phyloP scores from a whole-genome alignment of 2,888 invertebrate species.

The Coenonympha glycerion region DNA sequence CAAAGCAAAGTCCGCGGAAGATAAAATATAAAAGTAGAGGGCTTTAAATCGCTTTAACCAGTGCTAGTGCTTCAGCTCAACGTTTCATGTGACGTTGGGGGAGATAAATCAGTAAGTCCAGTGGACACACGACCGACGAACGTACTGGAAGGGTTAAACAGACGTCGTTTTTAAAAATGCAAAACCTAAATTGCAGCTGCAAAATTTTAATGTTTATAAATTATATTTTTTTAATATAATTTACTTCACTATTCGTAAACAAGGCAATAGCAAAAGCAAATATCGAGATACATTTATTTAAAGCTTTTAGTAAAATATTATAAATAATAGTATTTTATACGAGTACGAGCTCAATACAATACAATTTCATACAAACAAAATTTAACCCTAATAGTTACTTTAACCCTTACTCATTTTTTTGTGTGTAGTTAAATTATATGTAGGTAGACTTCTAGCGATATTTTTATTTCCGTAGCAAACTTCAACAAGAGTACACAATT shows the following conservation, averaged over 20 bases:
- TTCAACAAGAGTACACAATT: slow-evolving; percentile 25
- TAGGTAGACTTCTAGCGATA: neutral
- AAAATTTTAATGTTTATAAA: too few relatives aligned
- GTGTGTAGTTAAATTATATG: neutral
- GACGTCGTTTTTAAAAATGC: neutral
- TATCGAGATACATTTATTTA: too few relatives aligned
- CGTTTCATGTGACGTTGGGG: slow-evolving; percentile 13
- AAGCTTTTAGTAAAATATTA: too few relatives aligned
- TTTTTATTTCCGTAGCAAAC: slow-evolving; percentile 8
- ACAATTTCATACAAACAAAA: too few relatives aligned
- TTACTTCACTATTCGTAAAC: too few relatives aligned
- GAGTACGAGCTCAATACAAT: too few relatives aligned
- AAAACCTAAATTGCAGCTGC: neutral
- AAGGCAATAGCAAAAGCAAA: too few relatives aligned
- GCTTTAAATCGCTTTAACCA: slow-evolving; percentile 14
- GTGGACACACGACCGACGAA: neutral
- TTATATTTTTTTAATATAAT: too few relatives aligned
- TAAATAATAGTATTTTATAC: too few relatives aligned
- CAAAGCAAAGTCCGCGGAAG: slow-evolving; percentile 3
- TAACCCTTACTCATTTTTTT: too few relatives aligned
- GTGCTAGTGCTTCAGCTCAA: slow-evolving; percentile 10
- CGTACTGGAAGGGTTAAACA: slow-evolving; percentile 2
- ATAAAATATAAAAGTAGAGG: slow-evolving; percentile 8
- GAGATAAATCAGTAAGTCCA: slow-evolving; percentile 12
- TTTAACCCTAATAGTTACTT: too few relatives aligned